Evolutionary conservation across 2,888 invertebrate species (phyloP), one percentile per base, ranked within the genome.

Genomic region (Caenorhabditis sp.): DNA sequence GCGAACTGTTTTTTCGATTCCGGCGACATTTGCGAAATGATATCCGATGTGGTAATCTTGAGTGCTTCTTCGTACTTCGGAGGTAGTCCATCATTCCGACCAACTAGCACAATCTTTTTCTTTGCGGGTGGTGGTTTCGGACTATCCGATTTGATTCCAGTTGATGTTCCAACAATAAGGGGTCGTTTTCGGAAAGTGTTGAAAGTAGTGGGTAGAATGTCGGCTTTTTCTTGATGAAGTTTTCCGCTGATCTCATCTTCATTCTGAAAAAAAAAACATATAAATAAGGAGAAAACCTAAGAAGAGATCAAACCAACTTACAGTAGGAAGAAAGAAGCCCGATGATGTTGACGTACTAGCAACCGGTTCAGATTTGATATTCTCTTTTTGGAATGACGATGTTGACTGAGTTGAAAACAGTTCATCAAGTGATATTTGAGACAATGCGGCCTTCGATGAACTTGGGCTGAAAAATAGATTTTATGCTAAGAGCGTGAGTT

Each of bases 191-290:
- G 2, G 8, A 26, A 26, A 3, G 21, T 23, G 8, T 25, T 17
- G 8, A 43, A 10, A 10, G 43, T 17, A 14, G 12, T 43, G 5
- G 43, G 43, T 3, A 43, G 43, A 43, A 17, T 14, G 3, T 43
- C 43, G 2, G 43, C 12, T 14, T 43, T 10, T 3, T 26, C 26
- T 56, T 56, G 7, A 1, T 12, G 1, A 4, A 26, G 5, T 26
- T 56, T 56, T 26, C 56, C 23, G 23, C 8, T 36, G 52, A 71
- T 26, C 36, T 71, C 71, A 25, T 71, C 71, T 49, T 71, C 71
- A 38, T 64, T 64, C 71, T 71, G 57, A 60, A 60, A 67, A 54
- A 7, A 12, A 54, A 36, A n/a, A n/a, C n/a, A n/a, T n/a, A n/a
- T n/a, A n/a, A n/a, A n/a, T n/a, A n/a, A n/a, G n/a, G n/a, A n/a